A percentile compares a stretch with the other conserved stretches of the same genome.
These are phyloP conservation scores for Torymus tubicola DNA, from an alignment of 2,888 invertebrate genomes.

Conservation along the genomic window DNA sequence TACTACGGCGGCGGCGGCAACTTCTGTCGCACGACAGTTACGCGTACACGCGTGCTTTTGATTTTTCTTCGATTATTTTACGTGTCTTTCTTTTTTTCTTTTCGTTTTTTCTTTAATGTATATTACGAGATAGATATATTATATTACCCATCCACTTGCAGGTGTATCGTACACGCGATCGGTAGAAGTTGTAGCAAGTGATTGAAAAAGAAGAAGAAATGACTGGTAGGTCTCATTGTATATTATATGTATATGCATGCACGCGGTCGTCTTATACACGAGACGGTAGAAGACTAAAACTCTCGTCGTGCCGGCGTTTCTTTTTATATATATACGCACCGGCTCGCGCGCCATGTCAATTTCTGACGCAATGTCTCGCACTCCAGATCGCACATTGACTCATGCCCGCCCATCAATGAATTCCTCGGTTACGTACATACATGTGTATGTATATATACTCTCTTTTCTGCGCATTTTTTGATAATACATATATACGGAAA, in stretches of 20 bases:
- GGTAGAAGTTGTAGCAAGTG: no score
- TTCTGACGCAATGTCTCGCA: constrained; percentile 27
- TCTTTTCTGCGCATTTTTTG: neutral
- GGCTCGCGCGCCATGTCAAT: constrained; percentile 8
- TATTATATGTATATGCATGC: no score
- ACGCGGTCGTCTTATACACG: no score
- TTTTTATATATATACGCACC: neutral
- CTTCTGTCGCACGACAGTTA: neutral
- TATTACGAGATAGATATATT: no score
- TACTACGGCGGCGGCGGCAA: neutral
- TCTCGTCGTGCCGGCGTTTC: neutral
- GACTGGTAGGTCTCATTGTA: no score
- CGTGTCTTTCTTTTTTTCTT: no score
- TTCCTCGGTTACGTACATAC: neutral
- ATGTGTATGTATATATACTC: neutral
- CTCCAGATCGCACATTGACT: constrained; percentile 16
- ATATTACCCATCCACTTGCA: no score
- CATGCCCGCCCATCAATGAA: neutral
- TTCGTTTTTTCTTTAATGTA: no score
- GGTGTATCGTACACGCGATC: no score
- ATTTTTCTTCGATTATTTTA: no score
- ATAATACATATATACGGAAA: neutral
- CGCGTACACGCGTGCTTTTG: neutral
- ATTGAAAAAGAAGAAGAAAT: no score
- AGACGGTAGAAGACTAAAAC: no score